phyloP scores from a whole-genome alignment of 2,113 vertebrate genomes.

The Verasper variegatus region DNA sequence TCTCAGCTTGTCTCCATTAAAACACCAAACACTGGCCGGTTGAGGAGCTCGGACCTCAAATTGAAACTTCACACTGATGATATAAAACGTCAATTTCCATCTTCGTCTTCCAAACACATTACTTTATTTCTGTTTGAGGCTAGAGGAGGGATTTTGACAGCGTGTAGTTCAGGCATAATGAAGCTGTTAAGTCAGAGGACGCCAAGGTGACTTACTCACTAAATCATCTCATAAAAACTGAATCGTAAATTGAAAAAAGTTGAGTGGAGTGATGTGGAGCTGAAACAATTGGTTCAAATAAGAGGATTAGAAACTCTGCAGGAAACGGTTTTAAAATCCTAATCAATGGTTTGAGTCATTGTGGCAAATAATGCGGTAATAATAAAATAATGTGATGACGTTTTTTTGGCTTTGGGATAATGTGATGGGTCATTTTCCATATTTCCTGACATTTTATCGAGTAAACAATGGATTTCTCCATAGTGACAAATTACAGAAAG shows the following conservation, averaged over 20 bases:
- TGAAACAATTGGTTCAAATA: neutral
- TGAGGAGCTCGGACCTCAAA: neutral
- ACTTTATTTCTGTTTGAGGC: neutral
- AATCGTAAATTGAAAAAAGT: neutral
- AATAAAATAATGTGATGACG: neutral
- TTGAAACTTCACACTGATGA: neutral
- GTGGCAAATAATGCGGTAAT: no score
- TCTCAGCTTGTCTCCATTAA: neutral
- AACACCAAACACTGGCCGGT: neutral
- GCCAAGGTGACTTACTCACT: neutral
- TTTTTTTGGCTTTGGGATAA: neutral
- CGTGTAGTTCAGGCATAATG: neutral
- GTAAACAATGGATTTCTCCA: neutral
- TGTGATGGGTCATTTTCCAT: no score
- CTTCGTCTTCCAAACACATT: neutral
- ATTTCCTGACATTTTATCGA: neutral
- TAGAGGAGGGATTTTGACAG: neutral
- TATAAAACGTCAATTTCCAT: neutral
- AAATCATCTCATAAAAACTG: neutral
- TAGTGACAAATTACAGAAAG: no score
- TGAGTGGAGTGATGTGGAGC: neutral
- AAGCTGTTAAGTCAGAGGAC: neutral
- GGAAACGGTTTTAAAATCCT: neutral
- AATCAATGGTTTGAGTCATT: neutral
- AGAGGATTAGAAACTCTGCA: no score